Evolutionary conservation across 2,888 invertebrate genomes (phyloP).

Genomic region (Apamea sordens): DNA sequence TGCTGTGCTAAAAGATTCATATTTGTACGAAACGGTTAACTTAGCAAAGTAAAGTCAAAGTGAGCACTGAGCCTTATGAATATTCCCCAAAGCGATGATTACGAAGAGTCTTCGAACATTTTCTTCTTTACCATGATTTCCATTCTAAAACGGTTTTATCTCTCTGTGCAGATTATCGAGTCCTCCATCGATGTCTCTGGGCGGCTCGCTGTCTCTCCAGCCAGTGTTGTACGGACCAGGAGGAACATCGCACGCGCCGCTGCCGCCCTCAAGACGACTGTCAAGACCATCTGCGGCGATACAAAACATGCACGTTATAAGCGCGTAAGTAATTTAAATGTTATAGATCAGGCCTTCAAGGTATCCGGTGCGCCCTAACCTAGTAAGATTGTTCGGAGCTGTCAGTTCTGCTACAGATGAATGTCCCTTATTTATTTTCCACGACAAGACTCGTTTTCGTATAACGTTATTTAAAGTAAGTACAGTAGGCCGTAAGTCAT

Average conservation of each 20-base stretch:
- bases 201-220: slow-evolving; percentile 87
- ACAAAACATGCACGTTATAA: slow-evolving; percentile 92
- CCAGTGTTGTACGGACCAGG: slow-evolving; percentile 88
- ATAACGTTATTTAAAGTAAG: too few species aligned
- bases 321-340: slow-evolving; percentile 90
- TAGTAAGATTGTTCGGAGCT: too few species aligned
- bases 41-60: not conserved
- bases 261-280: slow-evolving; percentile 90
- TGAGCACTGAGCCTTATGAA: not conserved
- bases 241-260: slow-evolving; percentile 81
- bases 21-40: not conserved
- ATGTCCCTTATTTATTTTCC: too few species aligned
- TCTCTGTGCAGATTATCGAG: slow-evolving; percentile 82
- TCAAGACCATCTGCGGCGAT: slow-evolving; percentile 90
- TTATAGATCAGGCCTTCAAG: not conserved
- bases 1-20: not conserved
- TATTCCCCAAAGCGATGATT: not conserved
- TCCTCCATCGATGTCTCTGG: slow-evolving; percentile 89
- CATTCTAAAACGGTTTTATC: not conserved
- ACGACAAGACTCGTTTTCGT: too few species aligned
- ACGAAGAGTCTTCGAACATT: not conserved
- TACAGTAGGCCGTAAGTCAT: too few species aligned
- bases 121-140: not conserved
- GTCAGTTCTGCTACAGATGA: too few species aligned
- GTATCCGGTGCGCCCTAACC: not conserved